phyloP scores from a whole-genome alignment of 2,888 invertebrate species.

The Linnaemya vulpina region DNA sequence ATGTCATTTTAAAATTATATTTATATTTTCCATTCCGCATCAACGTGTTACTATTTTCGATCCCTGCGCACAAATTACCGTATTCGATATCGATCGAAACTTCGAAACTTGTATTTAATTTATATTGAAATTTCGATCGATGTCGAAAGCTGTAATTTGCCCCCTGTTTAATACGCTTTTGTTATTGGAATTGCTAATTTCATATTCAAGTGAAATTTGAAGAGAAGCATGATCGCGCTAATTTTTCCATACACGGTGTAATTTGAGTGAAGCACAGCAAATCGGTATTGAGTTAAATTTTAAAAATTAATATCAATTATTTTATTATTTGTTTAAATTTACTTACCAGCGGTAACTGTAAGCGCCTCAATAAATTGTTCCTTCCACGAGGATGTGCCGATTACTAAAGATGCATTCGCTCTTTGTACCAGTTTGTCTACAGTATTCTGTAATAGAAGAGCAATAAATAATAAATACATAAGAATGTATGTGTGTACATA shows the following conservation, averaged over 20 bases:
- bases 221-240: background rate
- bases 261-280: background rate
- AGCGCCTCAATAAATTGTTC: slow-evolving; percentile 99
- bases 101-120: too few relatives aligned
- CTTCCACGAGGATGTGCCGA: slow-evolving; percentile 99
- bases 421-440: slow-evolving; percentile 99
- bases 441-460: slow-evolving; percentile 88
- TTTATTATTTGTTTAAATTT: slow-evolving; percentile 43
- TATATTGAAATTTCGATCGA: too few relatives aligned
- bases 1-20: too few relatives aligned
- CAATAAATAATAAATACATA: background rate
- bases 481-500: background rate
- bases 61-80: too few relatives aligned
- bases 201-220: background rate
- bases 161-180: too few relatives aligned
- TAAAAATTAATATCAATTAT: slow-evolving; percentile 1
- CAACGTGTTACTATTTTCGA: too few relatives aligned
- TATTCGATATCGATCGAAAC: too few relatives aligned
- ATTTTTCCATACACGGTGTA: background rate
- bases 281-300: background rate
- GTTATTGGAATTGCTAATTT: background rate
- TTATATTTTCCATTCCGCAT: too few relatives aligned
- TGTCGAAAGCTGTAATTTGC: too few relatives aligned
- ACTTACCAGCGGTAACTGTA: slow-evolving; percentile 93
- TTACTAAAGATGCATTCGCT: slow-evolving; percentile 96